These are phyloP conservation scores for Cygnus atratus DNA, from an alignment of 2,113 vertebrate genomes.

Conservation along the genomic window DNA sequence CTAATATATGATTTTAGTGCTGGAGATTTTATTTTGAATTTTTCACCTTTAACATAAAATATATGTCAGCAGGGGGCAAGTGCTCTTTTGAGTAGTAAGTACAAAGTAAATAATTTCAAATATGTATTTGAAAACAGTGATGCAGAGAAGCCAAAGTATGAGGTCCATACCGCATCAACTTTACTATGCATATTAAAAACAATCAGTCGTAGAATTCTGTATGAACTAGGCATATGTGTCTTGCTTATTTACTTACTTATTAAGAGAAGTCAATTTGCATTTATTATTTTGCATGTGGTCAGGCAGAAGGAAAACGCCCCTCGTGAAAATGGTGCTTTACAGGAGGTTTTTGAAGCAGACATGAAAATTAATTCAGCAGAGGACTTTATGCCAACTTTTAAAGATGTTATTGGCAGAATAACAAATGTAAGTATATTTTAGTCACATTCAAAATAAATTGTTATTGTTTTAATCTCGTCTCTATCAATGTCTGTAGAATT, in stretches of 20 bases:
- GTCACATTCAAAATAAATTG: background rate
- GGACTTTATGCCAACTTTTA: conserved; percentile 78
- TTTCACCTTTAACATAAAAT: background rate
- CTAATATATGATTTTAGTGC: background rate
- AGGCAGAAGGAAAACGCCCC: conserved; percentile 37
- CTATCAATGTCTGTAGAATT: background rate
- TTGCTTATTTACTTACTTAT: background rate
- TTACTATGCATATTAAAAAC: background rate
- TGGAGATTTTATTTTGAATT: background rate
- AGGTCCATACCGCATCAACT: background rate
- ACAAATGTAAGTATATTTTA: conserved; percentile 66
- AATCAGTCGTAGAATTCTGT: background rate
- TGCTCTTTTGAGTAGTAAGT: background rate
- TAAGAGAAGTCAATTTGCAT: background rate
- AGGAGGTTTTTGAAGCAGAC: conserved; percentile 78
- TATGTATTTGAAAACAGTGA: background rate
- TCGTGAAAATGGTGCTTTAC: conserved; percentile 42
- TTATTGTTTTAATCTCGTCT: background rate
- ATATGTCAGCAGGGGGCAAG: background rate
- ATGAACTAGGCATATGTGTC: background rate
- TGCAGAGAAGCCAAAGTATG: background rate
- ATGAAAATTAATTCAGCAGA: conserved; percentile 74
- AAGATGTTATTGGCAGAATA: conserved; percentile 73
- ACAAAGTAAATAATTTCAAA: background rate
- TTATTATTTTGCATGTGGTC: background rate